Base-by-base conservation (phyloP, 2,797 vertebrate species). In the Anabacerthia variegaticeps region DNA sequence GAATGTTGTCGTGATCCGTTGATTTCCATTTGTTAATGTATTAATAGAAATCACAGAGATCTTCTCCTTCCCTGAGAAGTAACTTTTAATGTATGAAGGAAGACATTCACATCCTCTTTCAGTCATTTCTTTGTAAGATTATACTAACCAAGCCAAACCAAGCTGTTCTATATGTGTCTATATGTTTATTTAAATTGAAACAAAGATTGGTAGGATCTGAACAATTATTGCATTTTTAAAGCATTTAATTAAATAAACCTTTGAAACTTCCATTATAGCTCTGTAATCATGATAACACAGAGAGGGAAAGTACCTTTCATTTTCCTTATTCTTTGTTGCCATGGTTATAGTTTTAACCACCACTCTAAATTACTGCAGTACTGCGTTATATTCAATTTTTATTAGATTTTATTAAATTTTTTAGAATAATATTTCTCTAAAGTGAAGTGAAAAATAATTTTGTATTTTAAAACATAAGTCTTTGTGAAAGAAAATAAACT, bases 281-380 rank as follows among this genome's bases (percentile, higher is more conserved):
- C 55, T 73, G 54, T 61, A 87, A 91, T 91, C 78, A 75, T 73
- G 51, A 52, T 68, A 97, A 69, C 69, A 83, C 10, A 71, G 49
- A 59, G 56, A 85, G 34, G 48, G 51, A 78, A 94, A 76, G 43
- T 56, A 63, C 22, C 14, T 91, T 93, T 27, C 7, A 1, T 73
- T 88, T 93, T 82, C 68, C 46, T 80, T 87, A 16, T 65, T 76
- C 54, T 86, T 74, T 88, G 41, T 94, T 96, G 62, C 73, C 52
- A 89, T 86, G 59, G 66, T 73, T 92, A 91, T 89, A 71, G 12
- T 56, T 92, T 88, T 89, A 95, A 65, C 37, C n/a, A 85, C 32
- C 32, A 78, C 62, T 76, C 41, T 85, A 80, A 86, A 55, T 89
- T 93, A 91, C n/a, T 74, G 32, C 32, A 67, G 19, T 81, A 39